A percentile compares a stretch with the other conserved stretches of the same genome.
These are phyloP conservation scores for Cryptus viduatorius DNA, from an alignment of 2,888 invertebrate genomes.

Conservation along the genomic window DNA sequence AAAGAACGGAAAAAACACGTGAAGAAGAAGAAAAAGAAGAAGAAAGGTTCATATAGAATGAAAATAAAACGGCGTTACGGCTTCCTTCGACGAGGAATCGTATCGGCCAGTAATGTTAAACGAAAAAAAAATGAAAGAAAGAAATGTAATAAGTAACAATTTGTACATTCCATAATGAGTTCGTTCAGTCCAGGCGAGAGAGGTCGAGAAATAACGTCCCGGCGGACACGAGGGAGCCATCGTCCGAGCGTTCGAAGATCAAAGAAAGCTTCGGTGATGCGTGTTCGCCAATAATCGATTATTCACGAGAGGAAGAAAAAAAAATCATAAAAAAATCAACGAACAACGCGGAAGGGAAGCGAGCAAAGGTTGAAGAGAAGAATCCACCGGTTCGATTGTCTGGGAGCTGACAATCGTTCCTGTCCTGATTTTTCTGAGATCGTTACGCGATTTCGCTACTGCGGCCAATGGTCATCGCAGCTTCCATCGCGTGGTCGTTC, in stretches of 20 bases:
- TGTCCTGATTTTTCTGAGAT: constrained; percentile 50
- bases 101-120: constrained; percentile 50
- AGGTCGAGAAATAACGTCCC: constrained; percentile 70
- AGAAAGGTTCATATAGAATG: constrained; percentile 9
- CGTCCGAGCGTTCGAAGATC: constrained; percentile 16
- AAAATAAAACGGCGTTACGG: constrained; percentile 37
- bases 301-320: neutral
- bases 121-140: constrained; percentile 48
- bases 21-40: constrained; percentile 31
- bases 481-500: constrained; percentile 4
- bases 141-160: constrained; percentile 86
- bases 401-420: constrained; percentile 73
- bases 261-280: constrained; percentile 28
- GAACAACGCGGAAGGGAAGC: constrained; percentile 11
- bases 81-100: constrained; percentile 29
- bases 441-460: constrained; percentile 14
- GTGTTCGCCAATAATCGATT: constrained; percentile 42
- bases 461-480: constrained; percentile 1
- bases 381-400: constrained; percentile 68
- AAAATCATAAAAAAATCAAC: neutral
- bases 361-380: constrained; percentile 9
- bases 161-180: constrained; percentile 92
- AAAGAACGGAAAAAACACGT: constrained; percentile 17
- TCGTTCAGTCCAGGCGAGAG: constrained; percentile 85
- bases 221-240: constrained; percentile 70